A percentile compares a stretch with the other conserved stretches of the same genome.
Conservation (phyloP, 2,113 vertebrate genomes). For the zebrafish (Danio rerio) region GRCz12tu NC_133184.1:26174001-26174500, state of each 20-base stretch:
- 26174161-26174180: conserved; percentile 11
- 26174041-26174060: conserved; percentile 48
- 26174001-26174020: conserved; percentile 21
- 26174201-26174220: conserved; percentile 36
- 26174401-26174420: not conserved
- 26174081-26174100: conserved; percentile 44
- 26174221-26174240: not conserved
- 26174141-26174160: conserved; percentile 27
- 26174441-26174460: not conserved
- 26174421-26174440: not conserved
- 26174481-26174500: no score
- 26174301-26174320: not conserved
- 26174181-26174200: conserved; percentile 53
- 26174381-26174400: not conserved
- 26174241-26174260: conserved; percentile 7
- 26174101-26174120: conserved; percentile 50
- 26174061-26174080: conserved; percentile 30
- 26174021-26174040: conserved; percentile 46
- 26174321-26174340: conserved; percentile 3
- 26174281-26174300: conserved; percentile 19
- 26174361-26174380: not conserved
- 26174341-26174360: not conserved
- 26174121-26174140: conserved; percentile 29
- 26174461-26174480: not conserved
- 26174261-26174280: conserved; percentile 13